phyloP scores from a whole-genome alignment of 2,113 vertebrate genomes.

The Paraplagusia blochii region DNA sequence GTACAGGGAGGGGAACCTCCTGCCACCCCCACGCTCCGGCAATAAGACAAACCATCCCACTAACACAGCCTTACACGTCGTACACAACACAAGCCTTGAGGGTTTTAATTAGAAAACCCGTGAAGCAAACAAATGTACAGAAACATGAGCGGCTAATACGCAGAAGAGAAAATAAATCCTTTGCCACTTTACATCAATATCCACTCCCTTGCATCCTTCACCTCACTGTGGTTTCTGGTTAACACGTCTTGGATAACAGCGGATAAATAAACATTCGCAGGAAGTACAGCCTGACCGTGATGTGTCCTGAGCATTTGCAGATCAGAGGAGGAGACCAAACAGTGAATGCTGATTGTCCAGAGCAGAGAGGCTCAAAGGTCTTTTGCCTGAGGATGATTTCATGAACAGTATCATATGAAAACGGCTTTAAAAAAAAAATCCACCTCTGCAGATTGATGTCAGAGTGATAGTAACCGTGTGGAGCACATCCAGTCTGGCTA shows the following conservation, averaged over 20 bases:
- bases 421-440: constrained; percentile 11
- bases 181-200: constrained; percentile 53
- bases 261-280: constrained; percentile 65
- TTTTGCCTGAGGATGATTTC: constrained; percentile 6
- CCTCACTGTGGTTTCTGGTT: constrained; percentile 64
- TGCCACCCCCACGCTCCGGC: constrained; percentile 21
- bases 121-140: constrained; percentile 61
- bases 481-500: constrained; percentile 1
- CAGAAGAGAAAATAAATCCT: constrained; percentile 61
- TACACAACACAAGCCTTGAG: constrained; percentile 31
- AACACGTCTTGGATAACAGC: constrained; percentile 60
- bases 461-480: constrained; percentile 22
- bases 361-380: constrained; percentile 3
- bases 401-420: background rate
- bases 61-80: constrained; percentile 38
- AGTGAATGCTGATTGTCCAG: constrained; percentile 10
- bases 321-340: constrained; percentile 48
- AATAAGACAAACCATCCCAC: constrained; percentile 24
- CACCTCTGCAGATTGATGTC: constrained; percentile 53
- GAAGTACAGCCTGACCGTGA: constrained; percentile 42
- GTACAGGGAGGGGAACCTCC: constrained; percentile 4
- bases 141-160: constrained; percentile 55
- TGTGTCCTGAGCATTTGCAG: constrained; percentile 40
- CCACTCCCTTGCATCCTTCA: constrained; percentile 57
- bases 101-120: constrained; percentile 69